phyloP scores from a whole-genome alignment of 2,888 invertebrate genomes.

The Hypercompe scribonia region DNA sequence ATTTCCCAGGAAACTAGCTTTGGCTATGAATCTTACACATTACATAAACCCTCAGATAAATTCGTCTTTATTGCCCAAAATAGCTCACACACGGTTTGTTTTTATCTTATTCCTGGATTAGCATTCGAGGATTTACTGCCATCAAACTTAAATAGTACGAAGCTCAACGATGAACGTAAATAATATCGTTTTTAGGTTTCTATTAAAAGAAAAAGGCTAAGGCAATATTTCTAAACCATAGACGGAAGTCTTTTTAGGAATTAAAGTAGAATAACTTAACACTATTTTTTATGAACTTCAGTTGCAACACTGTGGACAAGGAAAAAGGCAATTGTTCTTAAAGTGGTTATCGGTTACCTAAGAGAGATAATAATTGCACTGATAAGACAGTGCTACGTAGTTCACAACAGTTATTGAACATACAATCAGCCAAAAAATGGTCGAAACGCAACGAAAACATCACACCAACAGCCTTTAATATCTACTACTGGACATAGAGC shows the following conservation, averaged over 20 bases:
- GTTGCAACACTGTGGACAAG: neutral
- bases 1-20: neutral
- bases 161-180: constrained; percentile 1
- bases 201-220: neutral
- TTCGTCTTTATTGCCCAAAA: constrained; percentile 6
- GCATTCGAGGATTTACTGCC: constrained; percentile 14
- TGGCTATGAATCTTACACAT: constrained; percentile 2
- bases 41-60: neutral
- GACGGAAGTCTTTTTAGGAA: neutral
- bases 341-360: neutral
- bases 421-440: too few relatives aligned
- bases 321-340: neutral
- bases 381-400: neutral
- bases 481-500: too few relatives aligned
- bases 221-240: neutral
- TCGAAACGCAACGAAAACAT: too few relatives aligned
- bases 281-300: neutral
- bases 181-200: constrained; percentile 3
- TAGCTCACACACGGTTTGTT: constrained; percentile 17
- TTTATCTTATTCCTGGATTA: constrained; percentile 14
- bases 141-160: constrained; percentile 14
- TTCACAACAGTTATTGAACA: neutral
- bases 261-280: neutral
- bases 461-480: too few relatives aligned
- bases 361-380: neutral